Evolutionary conservation across 1,140 invertebrate species (phyloP), one percentile per base, ranked within the genome.

Genomic region (Anastrepha obliqua): DNA sequence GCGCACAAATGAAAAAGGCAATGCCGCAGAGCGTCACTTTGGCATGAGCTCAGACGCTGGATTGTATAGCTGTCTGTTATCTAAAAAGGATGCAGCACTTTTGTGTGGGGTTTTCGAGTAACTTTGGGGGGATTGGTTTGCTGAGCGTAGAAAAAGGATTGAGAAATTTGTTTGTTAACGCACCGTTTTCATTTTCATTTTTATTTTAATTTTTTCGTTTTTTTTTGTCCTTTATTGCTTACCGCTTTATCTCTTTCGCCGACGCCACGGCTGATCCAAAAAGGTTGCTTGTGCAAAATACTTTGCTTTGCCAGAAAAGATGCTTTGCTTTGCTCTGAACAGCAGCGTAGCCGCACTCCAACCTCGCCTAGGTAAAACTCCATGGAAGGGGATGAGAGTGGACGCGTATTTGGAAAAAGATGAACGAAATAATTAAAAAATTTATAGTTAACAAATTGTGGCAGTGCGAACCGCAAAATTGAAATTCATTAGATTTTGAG

Each of bases 101-200:
- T 9, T 51, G 29, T 29, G 29, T 29, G 6, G 1, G 7, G 47
- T 7, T 55, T n/a, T 51, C 51, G 74, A 74, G 15, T 4, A 81
- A 51, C 44, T 81, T 81, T 55, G 17, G 15, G 20, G 47, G 44
- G 44, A 13, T 20, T 55, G 51, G 51, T 2, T 29, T 29, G 51
- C 11, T 70, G 64, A 7, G 29, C 9, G 42, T 44, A 74, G 42
- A 55, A 81, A 74, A 81, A 81, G 74, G 74, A 81, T 81, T 81
- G 47, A 29, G 55, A 74, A 81, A 81, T 81, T 81, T 81, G 74
- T 81, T 81, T 81, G 74, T 81, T 81, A 81, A 9, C 74, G 74
- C 20, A n/a, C 47, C 47, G n/a, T 81, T 81, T 81, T 81, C 42
- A 74, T 44, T 55, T 55, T 62, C 9, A 62, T 17, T 62, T 62